Base-by-base conservation (phyloP, 2,113 vertebrate genomes). In the Callospermophilus lateralis region DNA sequence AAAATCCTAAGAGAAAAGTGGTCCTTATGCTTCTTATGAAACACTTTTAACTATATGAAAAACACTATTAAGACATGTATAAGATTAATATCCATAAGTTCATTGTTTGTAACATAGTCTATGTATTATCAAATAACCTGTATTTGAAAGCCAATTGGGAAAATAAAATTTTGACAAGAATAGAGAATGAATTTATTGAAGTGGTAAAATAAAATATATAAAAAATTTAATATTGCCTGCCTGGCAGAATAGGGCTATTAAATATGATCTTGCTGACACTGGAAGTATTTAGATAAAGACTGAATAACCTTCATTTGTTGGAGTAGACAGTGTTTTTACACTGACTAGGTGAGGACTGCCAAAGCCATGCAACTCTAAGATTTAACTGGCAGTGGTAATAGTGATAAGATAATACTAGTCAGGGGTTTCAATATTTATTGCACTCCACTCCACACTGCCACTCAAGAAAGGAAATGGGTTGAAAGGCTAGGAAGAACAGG, bases 31-130 rank as follows among this genome's bases (percentile, higher is more conserved):
- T 94, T 83, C 70, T 45, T 85, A 89, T 73, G 61, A 93, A 78
- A 94, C 26, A 89, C 51, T 51, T 86, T 79, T 45, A 45, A 90
- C 55, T 89, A 3, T 13, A 58, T 89, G 77, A 95, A 83, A 95
- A 96, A 73, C 15, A 88, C 4, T 81, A 81, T 32, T 93, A 72
- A 45, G 17, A 87, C 3, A 70, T 17, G 11, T 24, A 53, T 65
- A 85, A 94, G 34, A 89, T 61, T 72, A 73, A 97, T 88, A 73
- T 81, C 67, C 61, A 61, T 93, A 87, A 92, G 94, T 95, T 97
- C 22, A 95, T 34, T 84, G 22, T 39, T 84, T 7, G 92, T 93
- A 67, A 76, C 53, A 87, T 61, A 74, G 94, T 53, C 83, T 92
- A 67, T 53, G 53, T 45, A 42, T 12, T 84, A 88, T n/a, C 22